Percentiles rank a stretch among this genome's conserved stretches.
Evolutionary conservation across 2,888 invertebrate species (phyloP).

Genomic region (Tuberolachnus salignus): DNA sequence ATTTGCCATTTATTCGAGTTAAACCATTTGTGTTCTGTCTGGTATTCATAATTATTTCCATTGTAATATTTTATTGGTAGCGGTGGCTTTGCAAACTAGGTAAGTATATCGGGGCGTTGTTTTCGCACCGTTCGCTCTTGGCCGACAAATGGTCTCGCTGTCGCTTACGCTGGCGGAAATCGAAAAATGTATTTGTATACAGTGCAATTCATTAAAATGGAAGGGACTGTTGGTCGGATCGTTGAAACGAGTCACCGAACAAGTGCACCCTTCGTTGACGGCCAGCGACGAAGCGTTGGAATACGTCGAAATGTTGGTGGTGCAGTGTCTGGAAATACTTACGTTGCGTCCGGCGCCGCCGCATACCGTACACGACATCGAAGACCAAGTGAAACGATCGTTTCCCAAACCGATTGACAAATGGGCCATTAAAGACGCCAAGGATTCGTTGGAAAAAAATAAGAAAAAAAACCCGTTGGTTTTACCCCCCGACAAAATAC

Average conservation of each 20-base stretch:
- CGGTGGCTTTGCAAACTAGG: not conserved
- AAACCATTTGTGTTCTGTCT: too few relatives aligned
- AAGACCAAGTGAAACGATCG: slow-evolving; percentile 86
- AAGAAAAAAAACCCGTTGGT: slow-evolving; percentile 72
- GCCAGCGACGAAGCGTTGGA: slow-evolving; percentile 88
- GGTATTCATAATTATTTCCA: too few relatives aligned
- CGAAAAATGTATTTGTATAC: slow-evolving; percentile 62
- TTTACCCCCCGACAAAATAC: slow-evolving; percentile 87
- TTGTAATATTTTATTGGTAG: too few relatives aligned
- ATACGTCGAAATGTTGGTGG: slow-evolving; percentile 89
- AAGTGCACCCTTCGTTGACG: slow-evolving; percentile 84
- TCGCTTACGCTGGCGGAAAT: slow-evolving; percentile 65
- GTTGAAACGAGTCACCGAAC: slow-evolving; percentile 82
- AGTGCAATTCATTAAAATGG: slow-evolving; percentile 82
- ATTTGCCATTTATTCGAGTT: too few relatives aligned
- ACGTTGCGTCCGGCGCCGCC: slow-evolving; percentile 82
- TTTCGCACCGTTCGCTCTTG: not conserved
- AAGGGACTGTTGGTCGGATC: slow-evolving; percentile 86
- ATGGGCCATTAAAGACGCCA: slow-evolving; percentile 91
- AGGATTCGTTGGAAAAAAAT: slow-evolving; percentile 79
- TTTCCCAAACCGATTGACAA: slow-evolving; percentile 95
- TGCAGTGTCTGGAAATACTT: slow-evolving; percentile 85
- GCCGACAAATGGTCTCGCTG: slow-evolving; percentile 37
- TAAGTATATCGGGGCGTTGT: not conserved
- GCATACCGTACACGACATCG: slow-evolving; percentile 87